These are phyloP conservation scores for Colossoma macropomum DNA, from an alignment of 2,113 vertebrate genomes.

Conservation along the genomic window DNA sequence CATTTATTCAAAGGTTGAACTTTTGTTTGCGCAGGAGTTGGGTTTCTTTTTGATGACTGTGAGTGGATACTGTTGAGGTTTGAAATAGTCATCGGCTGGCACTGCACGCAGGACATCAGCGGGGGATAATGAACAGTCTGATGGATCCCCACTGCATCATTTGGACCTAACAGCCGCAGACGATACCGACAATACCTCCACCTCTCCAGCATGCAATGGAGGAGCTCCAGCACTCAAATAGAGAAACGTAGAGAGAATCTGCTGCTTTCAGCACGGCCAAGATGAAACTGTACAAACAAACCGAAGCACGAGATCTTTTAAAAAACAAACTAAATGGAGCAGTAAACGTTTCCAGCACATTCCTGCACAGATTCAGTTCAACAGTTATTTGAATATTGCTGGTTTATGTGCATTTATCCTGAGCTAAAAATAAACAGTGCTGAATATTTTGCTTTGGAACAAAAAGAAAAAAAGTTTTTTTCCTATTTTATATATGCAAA, in stretches of 20 bases:
- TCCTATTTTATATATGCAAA: background rate
- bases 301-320: conserved; percentile 9
- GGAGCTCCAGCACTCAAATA: conserved; percentile 46
- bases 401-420: background rate
- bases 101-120: conserved; percentile 10
- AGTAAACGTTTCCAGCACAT: conserved; percentile 15
- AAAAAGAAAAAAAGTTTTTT: background rate
- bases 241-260: conserved; percentile 28
- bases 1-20: conserved; percentile 21
- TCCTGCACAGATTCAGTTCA: background rate
- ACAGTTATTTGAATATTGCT: background rate
- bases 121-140: conserved; percentile 39
- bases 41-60: conserved; percentile 38
- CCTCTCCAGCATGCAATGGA: conserved; percentile 31
- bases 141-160: conserved; percentile 24
- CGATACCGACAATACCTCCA: conserved; percentile 31
- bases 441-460: background rate
- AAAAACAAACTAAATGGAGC: conserved; percentile 36
- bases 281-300: conserved; percentile 52
- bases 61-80: background rate
- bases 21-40: background rate
- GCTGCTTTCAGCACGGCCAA: conserved; percentile 32
- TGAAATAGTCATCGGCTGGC: conserved; percentile 14
- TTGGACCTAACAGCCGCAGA: conserved; percentile 25
- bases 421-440: background rate